These are phyloP conservation scores for Icerya purchasi DNA, from an alignment of 2,888 invertebrate genomes.

Conservation along the genomic window DNA sequence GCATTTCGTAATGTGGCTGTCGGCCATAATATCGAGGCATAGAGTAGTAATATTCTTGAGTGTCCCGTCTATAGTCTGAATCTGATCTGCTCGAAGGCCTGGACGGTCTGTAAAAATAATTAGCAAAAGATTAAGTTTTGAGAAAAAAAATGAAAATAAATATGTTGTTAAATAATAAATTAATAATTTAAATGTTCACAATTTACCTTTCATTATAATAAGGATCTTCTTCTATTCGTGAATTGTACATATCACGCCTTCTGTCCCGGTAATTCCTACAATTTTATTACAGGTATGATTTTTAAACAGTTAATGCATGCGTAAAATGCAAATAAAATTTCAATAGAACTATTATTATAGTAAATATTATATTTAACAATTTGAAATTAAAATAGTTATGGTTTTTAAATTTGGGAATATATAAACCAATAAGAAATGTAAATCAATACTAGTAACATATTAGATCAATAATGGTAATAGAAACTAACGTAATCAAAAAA, in stretches of 20 bases:
- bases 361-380: too few relatives aligned
- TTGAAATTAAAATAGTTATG: too few relatives aligned
- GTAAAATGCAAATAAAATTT: too few relatives aligned
- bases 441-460: too few relatives aligned
- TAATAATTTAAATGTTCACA: not conserved
- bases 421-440: too few relatives aligned
- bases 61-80: constrained; percentile 18
- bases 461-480: too few relatives aligned
- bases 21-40: constrained; percentile 1
- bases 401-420: too few relatives aligned
- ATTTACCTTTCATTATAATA: not conserved
- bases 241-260: not conserved
- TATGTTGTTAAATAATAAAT: not conserved
- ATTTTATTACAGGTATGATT: too few relatives aligned
- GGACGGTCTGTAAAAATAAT: constrained; percentile 14
- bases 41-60: not conserved
- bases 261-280: too few relatives aligned
- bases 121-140: not conserved
- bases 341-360: too few relatives aligned
- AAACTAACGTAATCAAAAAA: too few relatives aligned
- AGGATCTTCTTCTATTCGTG: not conserved
- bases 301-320: too few relatives aligned
- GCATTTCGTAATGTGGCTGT: constrained; percentile 1
- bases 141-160: not conserved
- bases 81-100: constrained; percentile 22